Evolutionary conservation across 1,140 invertebrate species (phyloP).

Genomic region (Drosophila elegans): DNA sequence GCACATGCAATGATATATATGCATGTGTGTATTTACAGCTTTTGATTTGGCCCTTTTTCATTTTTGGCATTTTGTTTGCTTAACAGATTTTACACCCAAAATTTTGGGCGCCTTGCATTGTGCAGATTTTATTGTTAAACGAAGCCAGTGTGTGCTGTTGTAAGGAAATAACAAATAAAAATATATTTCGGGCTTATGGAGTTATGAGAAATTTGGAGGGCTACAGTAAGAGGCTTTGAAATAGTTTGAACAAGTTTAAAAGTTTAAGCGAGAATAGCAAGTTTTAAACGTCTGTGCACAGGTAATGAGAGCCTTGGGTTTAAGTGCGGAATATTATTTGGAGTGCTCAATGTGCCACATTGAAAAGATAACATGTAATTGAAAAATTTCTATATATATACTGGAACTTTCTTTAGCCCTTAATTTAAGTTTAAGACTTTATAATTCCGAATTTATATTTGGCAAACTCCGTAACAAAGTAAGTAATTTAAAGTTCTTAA

Average conservation of each 20-base stretch:
- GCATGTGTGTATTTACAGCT: slow-evolving; percentile 49
- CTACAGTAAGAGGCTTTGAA: not conserved
- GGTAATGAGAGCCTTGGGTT: not conserved
- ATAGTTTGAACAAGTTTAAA: slow-evolving; percentile 16
- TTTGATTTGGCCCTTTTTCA: slow-evolving; percentile 40
- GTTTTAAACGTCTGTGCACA: not conserved
- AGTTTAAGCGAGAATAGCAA: slow-evolving; percentile 4
- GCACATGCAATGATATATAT: slow-evolving; percentile 8
- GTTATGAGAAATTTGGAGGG: not conserved
- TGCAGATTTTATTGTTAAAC: slow-evolving; percentile 32
- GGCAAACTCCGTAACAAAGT: too few species aligned
- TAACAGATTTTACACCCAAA: slow-evolving; percentile 56
- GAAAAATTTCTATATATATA: not conserved
- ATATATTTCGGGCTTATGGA: slow-evolving; percentile 13
- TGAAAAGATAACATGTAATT: not conserved
- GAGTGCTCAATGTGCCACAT: too few species aligned
- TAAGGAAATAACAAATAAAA: slow-evolving; percentile 6
- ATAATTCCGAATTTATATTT: too few species aligned
- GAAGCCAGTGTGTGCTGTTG: slow-evolving; percentile 24
- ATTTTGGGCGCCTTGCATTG: slow-evolving; percentile 31
- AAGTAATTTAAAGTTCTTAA: too few species aligned
- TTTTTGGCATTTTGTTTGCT: slow-evolving; percentile 65
- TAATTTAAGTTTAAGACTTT: not conserved
- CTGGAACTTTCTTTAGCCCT: too few species aligned
- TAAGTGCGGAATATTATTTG: not conserved